Base-by-base conservation (phyloP, 2,888 invertebrate genomes). In the Drosophila mercatorum region DNA sequence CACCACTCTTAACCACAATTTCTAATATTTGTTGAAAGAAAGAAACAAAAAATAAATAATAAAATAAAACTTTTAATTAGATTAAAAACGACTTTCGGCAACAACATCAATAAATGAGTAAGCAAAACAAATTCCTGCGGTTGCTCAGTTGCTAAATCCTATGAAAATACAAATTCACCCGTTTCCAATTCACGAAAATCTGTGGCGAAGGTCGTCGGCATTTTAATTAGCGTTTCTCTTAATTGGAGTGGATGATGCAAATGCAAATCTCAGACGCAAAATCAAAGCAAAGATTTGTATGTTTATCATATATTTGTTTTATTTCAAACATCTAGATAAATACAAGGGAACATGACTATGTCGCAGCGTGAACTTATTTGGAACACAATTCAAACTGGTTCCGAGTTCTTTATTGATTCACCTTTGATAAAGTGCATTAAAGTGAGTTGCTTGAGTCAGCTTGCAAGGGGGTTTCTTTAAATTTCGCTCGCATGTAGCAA, bases 341-440 rank as follows among this genome's bases (percentile, higher is more conserved):
- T 59, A 38, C 8, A 38, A 1, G 0, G 12, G 11, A 1, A 11
- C 6, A 43, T 28, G 1, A n/a, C 11, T 11, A 28, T 3, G 31
- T n/a, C n/a, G 10, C 53, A n/a, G 8, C 4, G 2, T 8, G 26
- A 22, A 22, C 22, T 22, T 7, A 58, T 36, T 63, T 53, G 57
- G 61, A 59, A 43, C 47, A 56, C 68, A 84, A 60, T 60, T 70
- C 44, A 38, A 88, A 68, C 74, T 71, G 74, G 80, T 78, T 84
- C 47, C 56, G 31, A 68, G 67, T 78, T 63, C n/a, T 11, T 10
- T 28, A 8, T 4, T 14, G 7, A 11, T 28, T 38, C 17, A 28
- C 36, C 5, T 5, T 12, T 5, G 41, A 46, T 5, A 10, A 63
- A 69, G 31, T 46, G 43, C 49, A 61, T 59, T 49, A 17, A 28